Evolutionary conservation across 2,888 invertebrate species (phyloP), one percentile per base, ranked within the genome.

Genomic region (Apeira syringaria): DNA sequence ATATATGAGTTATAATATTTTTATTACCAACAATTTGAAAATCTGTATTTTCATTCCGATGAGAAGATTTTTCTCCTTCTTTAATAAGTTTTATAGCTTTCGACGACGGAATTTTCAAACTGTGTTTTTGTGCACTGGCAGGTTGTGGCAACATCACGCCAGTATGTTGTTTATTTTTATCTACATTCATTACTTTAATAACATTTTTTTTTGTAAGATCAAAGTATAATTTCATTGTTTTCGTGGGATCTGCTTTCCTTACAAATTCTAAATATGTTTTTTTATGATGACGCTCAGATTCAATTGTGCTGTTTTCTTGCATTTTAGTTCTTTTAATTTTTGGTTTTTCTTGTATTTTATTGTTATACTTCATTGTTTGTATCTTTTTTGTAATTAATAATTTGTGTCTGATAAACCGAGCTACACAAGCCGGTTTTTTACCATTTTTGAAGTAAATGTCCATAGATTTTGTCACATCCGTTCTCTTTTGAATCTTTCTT

Each of bases 311-410:
- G 2, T 3, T 8, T 36, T 17, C n/a, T 25, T 12, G 27, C 10
- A 1, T 4, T 13, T 34, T 28, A 2, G 15, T 15, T 15, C n/a
- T 8, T n/a, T 8, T 30, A 7, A 5, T n/a, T 15, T n/a, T 20
- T n/a, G 5, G 27, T 6, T 31, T 15, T 24, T 12, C 17, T 20
- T 32, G 25, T 24, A 12, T 2, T 15, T 18, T 1, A 1, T 25
- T 30, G 50, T 47, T 6, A 34, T 18, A 4, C 4, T 15, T 12
- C 15, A 32, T 36, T 25, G 18, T 56, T 29, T 37, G 56, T 32
- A 75, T 77, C 77, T 39, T 56, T 68, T 49, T 70, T 74, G 7
- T 68, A 61, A 53, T 77, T 63, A 6, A 77, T 26, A 3, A 26
- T 24, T 5, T 64, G 56, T 15, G 58, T 34, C 31, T 11, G 53